Conservation (phyloP, 2,113 vertebrate species). For the Sorex araneus region DNA sequence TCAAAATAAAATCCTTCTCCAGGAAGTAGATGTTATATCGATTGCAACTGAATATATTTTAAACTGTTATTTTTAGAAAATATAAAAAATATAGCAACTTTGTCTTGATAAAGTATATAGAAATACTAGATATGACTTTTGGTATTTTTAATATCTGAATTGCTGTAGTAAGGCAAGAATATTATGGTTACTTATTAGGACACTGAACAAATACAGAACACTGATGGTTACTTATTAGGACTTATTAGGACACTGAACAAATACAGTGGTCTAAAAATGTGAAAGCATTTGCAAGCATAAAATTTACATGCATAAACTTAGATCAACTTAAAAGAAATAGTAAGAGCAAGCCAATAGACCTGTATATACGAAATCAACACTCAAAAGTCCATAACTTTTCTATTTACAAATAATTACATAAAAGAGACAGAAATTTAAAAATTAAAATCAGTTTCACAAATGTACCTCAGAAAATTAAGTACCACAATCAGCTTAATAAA, state of each 20-base stretch:
- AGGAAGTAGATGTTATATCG: slow-evolving; percentile 6
- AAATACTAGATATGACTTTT: neutral
- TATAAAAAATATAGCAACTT: slow-evolving; percentile 23
- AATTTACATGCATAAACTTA: slow-evolving; percentile 6
- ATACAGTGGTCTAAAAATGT: neutral
- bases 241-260: neutral
- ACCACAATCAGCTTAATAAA: too few species aligned
- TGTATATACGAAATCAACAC: too few species aligned
- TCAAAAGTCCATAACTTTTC: too few species aligned
- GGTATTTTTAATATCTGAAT: neutral
- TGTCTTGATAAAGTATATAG: neutral
- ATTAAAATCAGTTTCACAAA: too few species aligned
- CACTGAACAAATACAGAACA: neutral
- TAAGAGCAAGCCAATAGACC: neutral
- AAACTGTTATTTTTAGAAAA: slow-evolving; percentile 7
- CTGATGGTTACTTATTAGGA: neutral
- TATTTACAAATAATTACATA: too few species aligned
- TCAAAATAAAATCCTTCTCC: slow-evolving; percentile 3
- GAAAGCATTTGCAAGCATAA: neutral
- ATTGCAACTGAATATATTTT: neutral
- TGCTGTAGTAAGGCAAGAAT: neutral
- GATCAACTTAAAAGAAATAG: neutral
- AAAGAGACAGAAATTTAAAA: too few species aligned
- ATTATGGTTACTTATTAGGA: neutral
- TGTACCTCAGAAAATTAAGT: too few species aligned